Evolutionary conservation across 2,113 vertebrate species (phyloP).

Genomic region (Carassius gibelio): DNA sequence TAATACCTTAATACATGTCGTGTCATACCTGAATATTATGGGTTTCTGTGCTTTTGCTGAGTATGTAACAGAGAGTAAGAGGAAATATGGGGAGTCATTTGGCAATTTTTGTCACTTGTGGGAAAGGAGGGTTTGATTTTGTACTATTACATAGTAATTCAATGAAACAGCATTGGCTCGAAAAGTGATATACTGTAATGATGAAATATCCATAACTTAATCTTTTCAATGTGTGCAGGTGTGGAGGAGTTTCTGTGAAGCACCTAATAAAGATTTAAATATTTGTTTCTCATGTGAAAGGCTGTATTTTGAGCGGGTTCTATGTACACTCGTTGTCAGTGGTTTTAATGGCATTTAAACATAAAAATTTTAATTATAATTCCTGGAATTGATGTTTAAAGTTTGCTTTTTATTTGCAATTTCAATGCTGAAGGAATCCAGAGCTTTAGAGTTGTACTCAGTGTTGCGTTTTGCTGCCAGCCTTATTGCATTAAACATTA

Average conservation of each 20-base stretch:
- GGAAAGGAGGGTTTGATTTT: background rate
- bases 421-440: background rate
- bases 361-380: conserved; percentile 15
- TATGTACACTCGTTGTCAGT: background rate
- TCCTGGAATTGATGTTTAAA: background rate
- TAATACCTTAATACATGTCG: too few relatives aligned
- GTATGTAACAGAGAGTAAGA: background rate
- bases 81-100: background rate
- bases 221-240: background rate
- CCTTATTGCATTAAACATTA: conserved; percentile 15
- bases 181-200: background rate
- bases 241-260: background rate
- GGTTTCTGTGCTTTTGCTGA: background rate
- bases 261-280: background rate
- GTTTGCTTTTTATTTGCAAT: background rate
- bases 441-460: background rate
- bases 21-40: background rate
- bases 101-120: background rate
- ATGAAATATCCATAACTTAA: background rate
- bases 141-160: background rate
- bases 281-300: too few relatives aligned
- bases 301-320: too few relatives aligned
- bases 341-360: background rate
- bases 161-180: background rate
- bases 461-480: background rate